Base-by-base conservation (phyloP, 2,797 vertebrate genomes). In the Anomalospiza imberbis region DNA sequence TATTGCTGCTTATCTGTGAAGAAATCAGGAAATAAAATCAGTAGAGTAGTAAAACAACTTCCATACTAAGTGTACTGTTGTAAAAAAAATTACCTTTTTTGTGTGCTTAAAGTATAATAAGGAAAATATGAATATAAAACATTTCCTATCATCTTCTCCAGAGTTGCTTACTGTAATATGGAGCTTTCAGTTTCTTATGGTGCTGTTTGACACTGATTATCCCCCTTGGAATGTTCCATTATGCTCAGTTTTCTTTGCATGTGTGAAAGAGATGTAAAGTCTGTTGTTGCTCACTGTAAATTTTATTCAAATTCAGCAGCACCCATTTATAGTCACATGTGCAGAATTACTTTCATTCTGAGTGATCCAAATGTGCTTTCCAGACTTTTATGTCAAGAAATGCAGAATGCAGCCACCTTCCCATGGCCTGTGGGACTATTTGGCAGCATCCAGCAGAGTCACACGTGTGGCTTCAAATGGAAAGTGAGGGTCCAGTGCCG, bases 1-100 rank as follows among this genome's bases (percentile, higher is more conserved):
- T 94, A 96, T 68, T 73, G 93, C 74, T 95, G 95, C 92, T 96
- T 96, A 94, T 96, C 94, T 95, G 74, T 94, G 90, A 97, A 95
- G 85, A 93, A 97, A 91, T 66, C 40, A 89, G 88, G 91, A 91
- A 91, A 92, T 80, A 86, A 97, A 97, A 91, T 51, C 75, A 91
- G 92, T 85, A 72, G 62, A 80, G 53, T 51, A 86, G 62, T 91
- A 90, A 94, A 97, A 86, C 40, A 93, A 78, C 91, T 60, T 65
- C 60, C 70, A 74, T 21, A 58, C 28, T 42, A 91, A 91, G 63
- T 89, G 73, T 75, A 77, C 17, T 58, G 62, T 61, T 93, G 72
- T 80, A 78, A 85, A 75, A 80, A 92, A 96, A 91, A 78, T 55
- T 62, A 63, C 25, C 44, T 70, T 89, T 85, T 61, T 54, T 38